Evolutionary conservation across 92 coral and sea anemone genomes (phyloP), one percentile per base, ranked within the genome.

Genomic region (Meandrina meandrites): DNA sequence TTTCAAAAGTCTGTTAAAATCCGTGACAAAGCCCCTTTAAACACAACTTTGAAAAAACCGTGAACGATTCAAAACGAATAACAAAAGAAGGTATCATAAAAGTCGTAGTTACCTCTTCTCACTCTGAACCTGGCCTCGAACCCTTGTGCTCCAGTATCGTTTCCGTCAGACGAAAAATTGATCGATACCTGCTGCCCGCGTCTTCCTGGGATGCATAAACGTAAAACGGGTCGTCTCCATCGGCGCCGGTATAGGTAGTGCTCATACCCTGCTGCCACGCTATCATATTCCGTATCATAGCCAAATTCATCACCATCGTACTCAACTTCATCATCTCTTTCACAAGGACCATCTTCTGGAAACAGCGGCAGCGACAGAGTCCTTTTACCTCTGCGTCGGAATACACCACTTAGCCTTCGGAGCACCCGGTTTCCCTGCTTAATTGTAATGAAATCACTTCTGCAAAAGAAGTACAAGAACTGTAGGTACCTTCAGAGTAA

Each of bases 281-380:
- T 14, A 27, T 27, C 70, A 64, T 64, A n/a, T 7, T 14, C 67
- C 21, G 57, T 50, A 27, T 48, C 80, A 67, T 54, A 62, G 36
- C 0, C 85, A 64, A 8, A 80, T 5, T 69, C 36, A 78, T 57
- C 78, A 42, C 69, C 81, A 37, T 32, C 66, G 2, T 56, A 24
- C 3, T 30, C 87, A 8, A n/a, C n/a, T n/a, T 32, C 90, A 28
- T 28, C 86, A 56, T 72, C 56, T 30, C 72, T 28, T 13, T 32
- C 10, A 54, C 77, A 53, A 42, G 66, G 76, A 62, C 14, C 42
- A 48, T 58, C 77, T 58, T 36, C 50, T 17, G 11, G 86, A 42
- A 30, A 60, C 1, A 60, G 27, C 12, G 10, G 9, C 11, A 60
- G 8, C 30, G 68, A 7, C 68, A 60, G 30, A 7, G 68, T 22